Evolutionary conservation across 2,113 vertebrate species (phyloP).

Genomic region (Lampris megalopsis): DNA sequence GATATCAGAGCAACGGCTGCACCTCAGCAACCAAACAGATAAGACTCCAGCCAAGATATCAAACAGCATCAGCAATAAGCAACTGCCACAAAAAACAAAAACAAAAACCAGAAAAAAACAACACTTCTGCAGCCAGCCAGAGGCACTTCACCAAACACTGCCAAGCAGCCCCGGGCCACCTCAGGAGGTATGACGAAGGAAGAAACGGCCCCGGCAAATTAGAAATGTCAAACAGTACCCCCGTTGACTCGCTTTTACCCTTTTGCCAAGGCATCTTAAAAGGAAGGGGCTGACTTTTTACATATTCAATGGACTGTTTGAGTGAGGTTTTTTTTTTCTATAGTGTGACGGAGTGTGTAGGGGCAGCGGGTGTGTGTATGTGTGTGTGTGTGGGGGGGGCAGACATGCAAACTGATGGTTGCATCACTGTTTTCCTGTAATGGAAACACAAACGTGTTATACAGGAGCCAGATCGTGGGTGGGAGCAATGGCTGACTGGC

Average conservation of each 20-base stretch:
- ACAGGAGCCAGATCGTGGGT: no score
- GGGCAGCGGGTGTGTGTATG: not conserved
- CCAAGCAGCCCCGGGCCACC: slow-evolving; percentile 37
- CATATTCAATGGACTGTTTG: not conserved
- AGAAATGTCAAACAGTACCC: slow-evolving; percentile 30
- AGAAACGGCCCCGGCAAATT: slow-evolving; percentile 19
- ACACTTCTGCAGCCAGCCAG: slow-evolving; percentile 43
- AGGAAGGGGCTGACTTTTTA: slow-evolving; percentile 1
- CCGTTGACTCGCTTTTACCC: not conserved
- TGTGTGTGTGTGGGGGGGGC: not conserved
- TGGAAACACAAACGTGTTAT: not conserved
- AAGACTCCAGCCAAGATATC: slow-evolving; percentile 68
- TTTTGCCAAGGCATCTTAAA: slow-evolving; percentile 10
- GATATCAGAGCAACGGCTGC: slow-evolving; percentile 60
- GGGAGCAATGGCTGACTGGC: no score
- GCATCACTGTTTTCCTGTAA: slow-evolving; percentile 36
- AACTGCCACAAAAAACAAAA: slow-evolving; percentile 25
- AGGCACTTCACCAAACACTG: slow-evolving; percentile 15
- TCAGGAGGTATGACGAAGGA: not conserved
- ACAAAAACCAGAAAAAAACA: no score
- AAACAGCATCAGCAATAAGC: slow-evolving; percentile 73
- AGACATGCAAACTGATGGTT: slow-evolving; percentile 32
- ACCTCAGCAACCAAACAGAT: slow-evolving; percentile 54
- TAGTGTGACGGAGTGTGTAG: not conserved
- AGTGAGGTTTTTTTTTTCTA: not conserved